Conservation (phyloP, 2,113 vertebrate genomes). For the Lycaon pictus region DNA sequence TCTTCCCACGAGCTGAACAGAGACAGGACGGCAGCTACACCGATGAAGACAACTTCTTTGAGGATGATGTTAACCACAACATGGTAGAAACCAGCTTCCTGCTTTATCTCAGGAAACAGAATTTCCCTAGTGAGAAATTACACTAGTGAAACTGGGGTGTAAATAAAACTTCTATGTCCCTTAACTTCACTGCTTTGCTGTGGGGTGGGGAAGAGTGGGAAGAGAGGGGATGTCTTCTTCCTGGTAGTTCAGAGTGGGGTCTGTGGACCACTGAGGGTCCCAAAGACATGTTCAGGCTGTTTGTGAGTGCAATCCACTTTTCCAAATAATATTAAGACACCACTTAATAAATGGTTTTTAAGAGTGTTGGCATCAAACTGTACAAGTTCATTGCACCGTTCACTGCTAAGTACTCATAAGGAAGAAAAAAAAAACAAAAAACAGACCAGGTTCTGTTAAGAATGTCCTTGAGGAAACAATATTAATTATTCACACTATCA, state of each 20-base stretch:
- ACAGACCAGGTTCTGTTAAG: neutral
- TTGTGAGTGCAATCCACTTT: neutral
- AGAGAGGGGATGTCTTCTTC: neutral
- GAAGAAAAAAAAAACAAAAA: no score
- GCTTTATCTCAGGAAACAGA: neutral
- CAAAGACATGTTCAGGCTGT: neutral
- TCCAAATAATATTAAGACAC: neutral
- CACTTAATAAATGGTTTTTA: neutral
- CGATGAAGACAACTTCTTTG: neutral
- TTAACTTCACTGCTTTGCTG: neutral
- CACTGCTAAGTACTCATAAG: no score
- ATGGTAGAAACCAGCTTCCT: neutral
- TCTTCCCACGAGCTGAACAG: neutral
- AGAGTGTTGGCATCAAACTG: neutral
- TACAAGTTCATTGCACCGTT: neutral
- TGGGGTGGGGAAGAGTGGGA: rapidly evolving
- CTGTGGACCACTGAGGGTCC: no score
- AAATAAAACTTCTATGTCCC: neutral
- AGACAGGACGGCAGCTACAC: rapidly evolving
- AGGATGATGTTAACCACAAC: neutral
- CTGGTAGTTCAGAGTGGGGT: neutral
- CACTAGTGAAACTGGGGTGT: neutral
- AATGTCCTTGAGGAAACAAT: neutral
- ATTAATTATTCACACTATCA: neutral
- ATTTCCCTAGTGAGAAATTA: neutral